phyloP scores from a whole-genome alignment of 1,140 invertebrate genomes.

The Tetramorium simillimum region DNA sequence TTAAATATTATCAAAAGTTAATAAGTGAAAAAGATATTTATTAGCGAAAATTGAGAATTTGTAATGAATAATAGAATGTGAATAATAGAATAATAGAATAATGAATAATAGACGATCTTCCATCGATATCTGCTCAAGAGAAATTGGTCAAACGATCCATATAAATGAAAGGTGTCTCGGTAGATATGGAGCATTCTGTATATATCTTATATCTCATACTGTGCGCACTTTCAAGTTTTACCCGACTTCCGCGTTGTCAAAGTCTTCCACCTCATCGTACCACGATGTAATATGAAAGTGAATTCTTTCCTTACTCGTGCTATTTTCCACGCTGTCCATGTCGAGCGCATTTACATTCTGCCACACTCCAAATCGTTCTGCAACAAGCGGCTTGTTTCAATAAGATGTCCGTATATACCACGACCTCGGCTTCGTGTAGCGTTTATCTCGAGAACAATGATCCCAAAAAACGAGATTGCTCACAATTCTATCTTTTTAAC shows the following conservation, averaged over 20 bases:
- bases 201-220: not conserved
- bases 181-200: not conserved
- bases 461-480: not conserved
- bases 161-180: not conserved
- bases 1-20: not conserved
- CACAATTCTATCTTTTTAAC: not conserved
- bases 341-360: slow-evolving; percentile 75
- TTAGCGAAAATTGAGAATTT: slow-evolving; percentile 12
- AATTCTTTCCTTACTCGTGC: slow-evolving; percentile 65
- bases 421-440: not conserved
- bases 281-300: slow-evolving; percentile 75
- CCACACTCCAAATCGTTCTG: slow-evolving; percentile 75
- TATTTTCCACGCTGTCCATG: slow-evolving; percentile 58
- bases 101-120: slow-evolving; percentile 27
- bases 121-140: not conserved
- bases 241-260: slow-evolving; percentile 75
- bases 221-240: slow-evolving; percentile 57
- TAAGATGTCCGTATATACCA: not conserved
- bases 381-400: slow-evolving; percentile 47
- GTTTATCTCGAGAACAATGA: not conserved
- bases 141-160: slow-evolving; percentile 31
- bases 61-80: slow-evolving; percentile 30
- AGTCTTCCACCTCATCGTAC: slow-evolving; percentile 74
- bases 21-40: slow-evolving; percentile 7
- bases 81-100: too few relatives aligned